Conservation (phyloP, 2,888 invertebrate genomes). For the Hydrotaea diabolus region DNA sequence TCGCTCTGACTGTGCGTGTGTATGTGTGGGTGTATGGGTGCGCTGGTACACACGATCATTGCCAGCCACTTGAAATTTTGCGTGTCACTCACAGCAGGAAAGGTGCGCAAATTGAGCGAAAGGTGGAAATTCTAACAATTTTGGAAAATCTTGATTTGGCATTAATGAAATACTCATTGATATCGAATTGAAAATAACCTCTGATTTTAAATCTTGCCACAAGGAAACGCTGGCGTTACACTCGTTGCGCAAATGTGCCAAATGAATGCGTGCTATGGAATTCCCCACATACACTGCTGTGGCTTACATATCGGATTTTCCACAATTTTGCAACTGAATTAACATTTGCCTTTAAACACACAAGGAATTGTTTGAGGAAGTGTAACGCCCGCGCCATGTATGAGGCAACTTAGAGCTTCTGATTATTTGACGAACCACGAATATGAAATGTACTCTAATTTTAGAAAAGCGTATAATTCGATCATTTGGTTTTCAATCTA, state of each 20-base stretch:
- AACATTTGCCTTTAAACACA: no score
- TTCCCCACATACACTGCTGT: neutral
- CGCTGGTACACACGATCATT: constrained; percentile 49
- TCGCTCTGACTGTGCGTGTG: neutral
- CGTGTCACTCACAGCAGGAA: constrained; percentile 56
- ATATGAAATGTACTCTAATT: no score
- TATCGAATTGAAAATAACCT: constrained; percentile 42
- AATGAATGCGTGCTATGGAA: neutral
- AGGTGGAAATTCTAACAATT: constrained; percentile 61
- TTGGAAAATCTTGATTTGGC: constrained; percentile 47
- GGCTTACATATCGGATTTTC: constrained; percentile 1
- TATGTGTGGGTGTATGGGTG: neutral
- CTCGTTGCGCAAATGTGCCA: neutral
- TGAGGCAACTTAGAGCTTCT: no score
- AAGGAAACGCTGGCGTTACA: neutral
- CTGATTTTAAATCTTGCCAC: constrained; percentile 7
- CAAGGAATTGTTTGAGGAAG: no score
- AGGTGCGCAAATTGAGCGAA: constrained; percentile 47
- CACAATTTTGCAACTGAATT: neutral
- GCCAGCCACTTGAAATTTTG: constrained; percentile 61
- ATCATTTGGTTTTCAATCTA: no score
- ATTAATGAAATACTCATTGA: constrained; percentile 59
- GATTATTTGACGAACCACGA: no score
- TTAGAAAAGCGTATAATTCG: no score
- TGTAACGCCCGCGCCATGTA: no score